Conservation (phyloP, 2,888 invertebrate species). For the Vannuccia rotundouncinata region DNA sequence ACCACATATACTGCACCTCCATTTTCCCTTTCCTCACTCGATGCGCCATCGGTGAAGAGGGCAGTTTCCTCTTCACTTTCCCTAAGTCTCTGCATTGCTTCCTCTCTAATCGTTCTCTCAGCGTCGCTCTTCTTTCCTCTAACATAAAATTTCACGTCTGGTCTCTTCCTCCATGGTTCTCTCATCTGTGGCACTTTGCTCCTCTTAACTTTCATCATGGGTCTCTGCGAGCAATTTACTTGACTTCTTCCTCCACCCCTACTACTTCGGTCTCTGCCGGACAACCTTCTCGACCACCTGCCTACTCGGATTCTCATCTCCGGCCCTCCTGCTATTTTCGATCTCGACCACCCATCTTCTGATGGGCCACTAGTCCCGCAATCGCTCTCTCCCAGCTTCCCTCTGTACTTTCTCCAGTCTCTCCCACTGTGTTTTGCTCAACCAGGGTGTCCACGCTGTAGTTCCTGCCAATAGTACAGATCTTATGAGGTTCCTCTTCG, state of each 20-base stretch:
- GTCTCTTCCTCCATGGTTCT: neutral
- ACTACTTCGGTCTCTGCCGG: neutral
- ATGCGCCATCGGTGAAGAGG: neutral
- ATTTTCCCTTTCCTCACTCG: neutral
- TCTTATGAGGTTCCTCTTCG: too few species aligned
- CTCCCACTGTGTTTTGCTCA: too few species aligned
- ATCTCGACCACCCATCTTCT: neutral
- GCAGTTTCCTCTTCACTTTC: neutral
- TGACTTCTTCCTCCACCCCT: slow-evolving; percentile 2
- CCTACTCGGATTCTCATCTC: neutral
- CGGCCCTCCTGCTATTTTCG: neutral
- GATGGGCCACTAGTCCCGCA: neutral
- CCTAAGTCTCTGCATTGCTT: neutral
- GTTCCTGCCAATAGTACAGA: too few species aligned
- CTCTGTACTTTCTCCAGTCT: too few species aligned
- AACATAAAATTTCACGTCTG: neutral
- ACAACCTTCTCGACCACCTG: neutral
- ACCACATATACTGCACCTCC: neutral
- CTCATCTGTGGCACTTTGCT: neutral
- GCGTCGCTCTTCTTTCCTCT: neutral
- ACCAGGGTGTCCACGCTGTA: too few species aligned
- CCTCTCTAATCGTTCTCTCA: neutral
- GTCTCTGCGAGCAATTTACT: neutral
- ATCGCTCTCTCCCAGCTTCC: neutral
- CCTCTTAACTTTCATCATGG: neutral